Percentiles rank a stretch among this genome's conserved stretches.
Conservation (phyloP, 2,113 vertebrate species). For the Numida meleagris region DNA sequence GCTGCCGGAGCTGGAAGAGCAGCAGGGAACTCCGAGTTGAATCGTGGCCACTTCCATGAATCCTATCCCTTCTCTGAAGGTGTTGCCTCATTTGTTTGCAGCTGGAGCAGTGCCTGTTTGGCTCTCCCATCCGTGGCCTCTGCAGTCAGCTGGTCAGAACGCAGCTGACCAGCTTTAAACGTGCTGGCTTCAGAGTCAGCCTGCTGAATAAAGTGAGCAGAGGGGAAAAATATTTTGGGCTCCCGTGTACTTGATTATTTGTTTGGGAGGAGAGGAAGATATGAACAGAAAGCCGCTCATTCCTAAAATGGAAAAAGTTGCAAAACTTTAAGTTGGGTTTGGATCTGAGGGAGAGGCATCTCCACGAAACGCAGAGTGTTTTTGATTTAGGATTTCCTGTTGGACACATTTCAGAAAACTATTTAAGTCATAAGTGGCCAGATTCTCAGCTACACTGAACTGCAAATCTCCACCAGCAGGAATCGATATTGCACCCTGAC, state of each 20-base stretch:
- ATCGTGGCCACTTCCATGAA: background rate
- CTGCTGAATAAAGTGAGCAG: background rate
- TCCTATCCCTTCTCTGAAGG: constrained; percentile 30
- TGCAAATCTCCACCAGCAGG: background rate
- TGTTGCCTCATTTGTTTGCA: constrained; percentile 62
- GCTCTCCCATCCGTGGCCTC: constrained; percentile 58
- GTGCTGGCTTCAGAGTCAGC: background rate
- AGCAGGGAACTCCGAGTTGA: background rate
- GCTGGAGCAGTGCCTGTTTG: constrained; percentile 27
- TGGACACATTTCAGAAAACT: constrained; percentile 34
- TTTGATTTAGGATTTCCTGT: constrained; percentile 73
- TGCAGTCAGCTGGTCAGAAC: constrained; percentile 27
- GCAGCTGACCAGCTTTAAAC: constrained; percentile 46
- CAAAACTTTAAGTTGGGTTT: constrained; percentile 36
- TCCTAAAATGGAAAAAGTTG: constrained; percentile 68
- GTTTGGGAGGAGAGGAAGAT: constrained; percentile 44
- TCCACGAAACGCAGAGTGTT: constrained; percentile 51
- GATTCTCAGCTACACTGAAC: constrained; percentile 35
- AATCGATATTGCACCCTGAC: background rate
- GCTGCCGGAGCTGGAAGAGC: background rate
- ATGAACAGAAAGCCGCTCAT: constrained; percentile 42
- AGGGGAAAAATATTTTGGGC: constrained; percentile 18
- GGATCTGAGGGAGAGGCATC: constrained; percentile 24
- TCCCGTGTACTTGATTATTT: constrained; percentile 64
- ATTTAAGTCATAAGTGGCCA: constrained; percentile 50